Base-by-base conservation (phyloP, 2,888 invertebrate species). In the Ormyrus rosae region DNA sequence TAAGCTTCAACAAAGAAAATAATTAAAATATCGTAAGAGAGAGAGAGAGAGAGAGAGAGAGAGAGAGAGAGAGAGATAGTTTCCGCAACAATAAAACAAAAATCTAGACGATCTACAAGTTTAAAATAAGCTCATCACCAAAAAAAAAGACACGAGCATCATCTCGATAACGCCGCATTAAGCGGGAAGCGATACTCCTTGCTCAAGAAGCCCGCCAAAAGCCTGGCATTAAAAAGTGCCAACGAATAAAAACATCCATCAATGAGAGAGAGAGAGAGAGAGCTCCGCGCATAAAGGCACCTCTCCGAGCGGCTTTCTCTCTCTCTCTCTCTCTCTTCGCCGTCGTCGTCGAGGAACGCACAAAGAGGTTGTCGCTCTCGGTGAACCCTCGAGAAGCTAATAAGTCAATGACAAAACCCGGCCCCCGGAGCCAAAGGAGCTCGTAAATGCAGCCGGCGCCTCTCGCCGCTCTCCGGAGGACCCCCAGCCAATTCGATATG, bases 401-500 rank as follows among this genome's bases (percentile, higher is more conserved):
- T 72, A 51, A 74, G 65, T 72, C 34, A 65, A 71, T 53, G 58
- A 48, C 19, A 56, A 61, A 72, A 63, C 71, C 71, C 34, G 34
- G 34, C 4, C 34, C 19, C 45, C 48, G 7, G 60, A 61, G 10
- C 5, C 13, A 68, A 48, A 73, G 11, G 45, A 34, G 34, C 19
- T 61, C 34, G 69, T 50, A 64, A 75, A 60, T 56, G 56, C 58
- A 8, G 19, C 34, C 56, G 19, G 56, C 19, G 50, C 34, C 1
- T 34, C 34, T 34, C 34, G 0, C 3, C 34, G 34, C 34, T 34
- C 34, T 34, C 34, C 3, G 34, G 34, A 68, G 19, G 53, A n/a
- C 48, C 51, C 61, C n/a, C 11, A 64, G 74, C 81, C 74, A 81
- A 78, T 81, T 83, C 80, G 71, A 83, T 80, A 83, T 80, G 73